Base-by-base conservation (phyloP, 2,797 vertebrate genomes). In the Helarctos malayanus region DNA sequence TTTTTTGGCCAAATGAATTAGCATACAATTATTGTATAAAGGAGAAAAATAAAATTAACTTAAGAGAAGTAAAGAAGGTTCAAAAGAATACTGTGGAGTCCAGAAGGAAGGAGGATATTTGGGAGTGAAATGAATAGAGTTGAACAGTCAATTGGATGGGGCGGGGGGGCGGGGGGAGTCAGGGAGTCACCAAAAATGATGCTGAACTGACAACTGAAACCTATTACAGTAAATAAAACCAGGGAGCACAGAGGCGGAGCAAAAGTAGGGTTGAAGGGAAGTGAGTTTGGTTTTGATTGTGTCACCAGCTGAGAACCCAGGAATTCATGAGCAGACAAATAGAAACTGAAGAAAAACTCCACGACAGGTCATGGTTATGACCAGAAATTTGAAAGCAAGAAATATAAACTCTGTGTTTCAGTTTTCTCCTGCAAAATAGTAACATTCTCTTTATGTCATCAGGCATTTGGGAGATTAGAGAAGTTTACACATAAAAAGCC, bases 21-120 rank as follows among this genome's bases (percentile, higher is more conserved):
- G 9, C 6, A 63, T 41, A 69, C 1, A 29, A 61, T 19, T 4
- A 75, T 15, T 29, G 2, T 32, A 78, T 63, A 9, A 69, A 32
- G 10, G 23, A 89, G 15, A 83, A 82, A 87, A 93, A 73, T 14
- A 59, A 93, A 93, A 80, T 19, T 68, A 27, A 83, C 19, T 73
- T 47, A 11, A 49, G 18, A 94, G 12, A 86, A 65, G 11, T 21
- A 73, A 52, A 90, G 23, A 88, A 47, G 32, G 12, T 7, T 68
- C 23, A 12, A 82, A 82, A 87, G 41, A 95, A 61, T 18, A 68
- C 3, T 18, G 23, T 2, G 27, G 32, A 84, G 68, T 61, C 38
- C 38, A 19, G 35, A 84, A 54, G 32, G 11, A 85, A 87, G 16
- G 19, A 35, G 57, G 25, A 29, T n/a, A 45, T 8, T 54, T 69